A percentile compares a stretch with the other conserved stretches of the same genome.
Evolutionary conservation across 2,797 vertebrate species (phyloP).

Genomic region (Bovichtus diacanthus): DNA sequence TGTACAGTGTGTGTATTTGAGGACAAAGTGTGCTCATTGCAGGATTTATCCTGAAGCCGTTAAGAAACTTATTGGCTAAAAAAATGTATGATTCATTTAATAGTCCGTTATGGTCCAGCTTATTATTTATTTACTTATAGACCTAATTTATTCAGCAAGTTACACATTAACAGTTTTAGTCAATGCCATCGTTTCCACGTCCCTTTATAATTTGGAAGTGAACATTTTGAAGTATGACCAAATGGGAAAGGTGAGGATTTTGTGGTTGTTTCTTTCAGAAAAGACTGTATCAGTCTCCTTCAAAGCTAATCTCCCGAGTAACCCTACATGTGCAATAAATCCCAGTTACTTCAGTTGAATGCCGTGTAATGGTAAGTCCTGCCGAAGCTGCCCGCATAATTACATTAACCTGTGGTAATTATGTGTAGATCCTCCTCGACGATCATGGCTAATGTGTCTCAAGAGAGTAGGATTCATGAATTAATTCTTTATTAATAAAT

Average conservation of each 20-base stretch:
- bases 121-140: constrained; percentile 71
- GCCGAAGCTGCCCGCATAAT: constrained; percentile 53
- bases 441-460: constrained; percentile 64
- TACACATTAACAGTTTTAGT: constrained; percentile 56
- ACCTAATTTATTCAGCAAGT: constrained; percentile 62
- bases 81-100: constrained; percentile 69
- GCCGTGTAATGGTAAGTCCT: constrained; percentile 32
- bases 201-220: constrained; percentile 11
- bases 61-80: constrained; percentile 65
- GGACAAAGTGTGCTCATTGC: constrained; percentile 54
- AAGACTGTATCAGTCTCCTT: constrained; percentile 22
- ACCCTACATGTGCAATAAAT: constrained; percentile 56
- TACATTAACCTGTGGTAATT: constrained; percentile 69
- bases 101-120: constrained; percentile 58
- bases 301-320: constrained; percentile 41
- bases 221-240: neutral
- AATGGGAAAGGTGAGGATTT: neutral
- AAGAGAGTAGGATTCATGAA: constrained; percentile 55
- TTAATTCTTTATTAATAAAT: constrained; percentile 58
- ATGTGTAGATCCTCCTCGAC: constrained; percentile 62
- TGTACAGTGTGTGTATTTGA: constrained; percentile 34
- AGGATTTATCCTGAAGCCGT: constrained; percentile 55
- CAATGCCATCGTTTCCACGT: constrained; percentile 43
- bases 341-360: constrained; percentile 27
- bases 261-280: neutral